These are phyloP conservation scores for Brachionus rubens DNA, from an alignment of 1,140 invertebrate species.

Conservation along the genomic window DNA sequence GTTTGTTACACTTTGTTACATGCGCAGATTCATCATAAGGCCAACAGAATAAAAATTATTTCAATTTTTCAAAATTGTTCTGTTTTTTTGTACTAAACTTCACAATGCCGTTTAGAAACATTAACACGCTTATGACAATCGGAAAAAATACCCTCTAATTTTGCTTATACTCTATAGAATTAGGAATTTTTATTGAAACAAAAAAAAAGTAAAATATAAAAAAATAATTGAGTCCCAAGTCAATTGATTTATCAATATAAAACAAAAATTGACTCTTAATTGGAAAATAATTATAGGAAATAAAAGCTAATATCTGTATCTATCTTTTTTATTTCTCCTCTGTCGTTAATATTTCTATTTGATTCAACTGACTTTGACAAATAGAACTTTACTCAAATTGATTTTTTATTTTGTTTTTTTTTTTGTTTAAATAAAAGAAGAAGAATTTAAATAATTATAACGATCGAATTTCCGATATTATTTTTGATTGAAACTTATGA, in stretches of 20 bases:
- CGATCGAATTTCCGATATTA: no score
- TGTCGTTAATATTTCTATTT: background rate
- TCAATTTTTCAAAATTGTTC: no score
- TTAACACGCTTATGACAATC: conserved; percentile 29
- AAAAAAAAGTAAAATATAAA: background rate
- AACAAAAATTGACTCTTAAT: conserved; percentile 23
- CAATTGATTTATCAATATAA: background rate
- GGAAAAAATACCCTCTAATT: conserved; percentile 32
- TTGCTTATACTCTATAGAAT: conserved; percentile 5
- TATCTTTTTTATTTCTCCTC: conserved; percentile 33
- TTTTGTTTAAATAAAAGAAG: background rate
- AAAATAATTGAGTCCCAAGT: conserved; percentile 32
- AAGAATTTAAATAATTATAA: no score
- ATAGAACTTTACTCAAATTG: background rate
- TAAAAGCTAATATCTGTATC: conserved; percentile 37
- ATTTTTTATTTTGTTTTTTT: background rate
- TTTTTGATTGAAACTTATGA: no score
- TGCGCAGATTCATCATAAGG: no score
- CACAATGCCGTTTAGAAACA: no score
- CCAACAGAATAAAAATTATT: no score
- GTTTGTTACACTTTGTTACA: no score
- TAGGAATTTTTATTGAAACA: conserved; percentile 21
- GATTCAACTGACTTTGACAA: no score
- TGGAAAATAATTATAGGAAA: conserved; percentile 45
- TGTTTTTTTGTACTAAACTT: no score